Evolutionary conservation across 64 coral and sea anemone species (phyloP).

Genomic region (Platygyra sinensis): DNA sequence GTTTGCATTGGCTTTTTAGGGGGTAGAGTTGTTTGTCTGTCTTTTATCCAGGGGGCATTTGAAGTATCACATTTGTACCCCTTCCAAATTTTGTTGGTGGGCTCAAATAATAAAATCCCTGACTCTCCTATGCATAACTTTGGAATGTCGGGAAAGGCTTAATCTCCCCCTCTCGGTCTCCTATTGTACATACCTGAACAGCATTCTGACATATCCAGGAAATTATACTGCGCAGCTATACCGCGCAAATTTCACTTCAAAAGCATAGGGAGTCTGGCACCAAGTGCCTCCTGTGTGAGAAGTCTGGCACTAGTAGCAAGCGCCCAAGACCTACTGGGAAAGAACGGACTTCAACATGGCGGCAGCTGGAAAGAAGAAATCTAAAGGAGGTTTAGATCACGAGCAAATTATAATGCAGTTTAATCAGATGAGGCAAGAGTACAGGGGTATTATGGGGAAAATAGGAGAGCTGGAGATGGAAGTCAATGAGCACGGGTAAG

Average conservation of each 20-base stretch:
- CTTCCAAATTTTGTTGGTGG: too few relatives aligned
- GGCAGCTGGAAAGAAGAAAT: conserved; percentile 50
- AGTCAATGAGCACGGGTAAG: conserved; percentile 85
- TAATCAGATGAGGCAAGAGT: conserved; percentile 90
- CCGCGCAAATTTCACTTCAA: neutral
- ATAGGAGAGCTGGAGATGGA: conserved; percentile 88
- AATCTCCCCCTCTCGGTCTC: too few relatives aligned
- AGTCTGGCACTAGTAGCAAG: neutral
- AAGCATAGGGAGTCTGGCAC: neutral
- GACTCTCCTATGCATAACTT: too few relatives aligned
- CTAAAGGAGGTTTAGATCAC: conserved; percentile 54
- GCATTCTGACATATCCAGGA: too few relatives aligned
- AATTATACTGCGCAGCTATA: too few relatives aligned
- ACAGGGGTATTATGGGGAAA: conserved; percentile 72
- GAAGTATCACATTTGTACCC: too few relatives aligned
- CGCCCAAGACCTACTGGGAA: conserved; percentile 2
- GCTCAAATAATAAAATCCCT: too few relatives aligned
- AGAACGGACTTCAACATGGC: conserved; percentile 47
- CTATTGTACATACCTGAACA: too few relatives aligned
- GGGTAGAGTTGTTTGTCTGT: too few relatives aligned
- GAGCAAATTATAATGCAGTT: conserved; percentile 85
- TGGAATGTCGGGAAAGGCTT: too few relatives aligned
- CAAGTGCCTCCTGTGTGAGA: neutral
- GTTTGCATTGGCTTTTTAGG: too few relatives aligned
- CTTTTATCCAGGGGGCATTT: too few relatives aligned